Percentiles rank a stretch among this genome's conserved stretches.
Conservation (phyloP, 2,113 vertebrate genomes). For the Hystrix cristata region DNA sequence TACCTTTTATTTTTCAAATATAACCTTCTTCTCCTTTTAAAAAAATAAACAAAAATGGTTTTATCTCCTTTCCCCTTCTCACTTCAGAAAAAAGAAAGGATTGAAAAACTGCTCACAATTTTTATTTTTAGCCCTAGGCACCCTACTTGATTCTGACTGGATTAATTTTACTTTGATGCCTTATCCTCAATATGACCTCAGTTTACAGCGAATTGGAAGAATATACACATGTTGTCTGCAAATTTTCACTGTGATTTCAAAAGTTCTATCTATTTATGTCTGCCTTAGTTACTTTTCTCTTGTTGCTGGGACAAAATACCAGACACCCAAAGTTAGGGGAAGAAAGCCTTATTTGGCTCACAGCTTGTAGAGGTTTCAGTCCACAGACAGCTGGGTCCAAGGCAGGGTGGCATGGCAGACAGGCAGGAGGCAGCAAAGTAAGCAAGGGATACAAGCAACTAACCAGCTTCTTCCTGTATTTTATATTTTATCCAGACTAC, state of each 20-base stretch:
- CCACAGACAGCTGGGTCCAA: no score
- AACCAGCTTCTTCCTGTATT: no score
- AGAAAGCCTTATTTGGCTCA: no score
- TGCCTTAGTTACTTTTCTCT: no score
- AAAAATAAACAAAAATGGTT: conserved; percentile 70
- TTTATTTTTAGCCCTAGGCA: conserved; percentile 64
- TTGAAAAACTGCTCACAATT: conserved; percentile 65
- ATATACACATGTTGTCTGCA: not conserved
- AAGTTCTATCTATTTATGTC: not conserved
- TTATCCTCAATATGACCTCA: not conserved
- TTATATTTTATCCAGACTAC: no score
- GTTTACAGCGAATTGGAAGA: not conserved
- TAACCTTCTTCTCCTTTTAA: conserved; percentile 59
- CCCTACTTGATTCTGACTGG: conserved; percentile 3
- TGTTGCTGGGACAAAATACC: no score
- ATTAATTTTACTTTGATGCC: conserved; percentile 66
- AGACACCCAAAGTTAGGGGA: no score
- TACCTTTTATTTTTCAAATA: conserved; percentile 61
- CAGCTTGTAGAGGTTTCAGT: no score
- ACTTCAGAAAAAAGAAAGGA: conserved; percentile 32
- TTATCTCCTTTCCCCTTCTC: conserved; percentile 43
- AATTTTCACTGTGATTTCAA: not conserved
- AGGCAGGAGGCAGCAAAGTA: no score
- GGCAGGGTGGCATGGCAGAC: no score
- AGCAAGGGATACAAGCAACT: no score